Conservation (phyloP, 53 echinoderm and acorn worm genomes). For the Antedon mediterranea region DNA sequence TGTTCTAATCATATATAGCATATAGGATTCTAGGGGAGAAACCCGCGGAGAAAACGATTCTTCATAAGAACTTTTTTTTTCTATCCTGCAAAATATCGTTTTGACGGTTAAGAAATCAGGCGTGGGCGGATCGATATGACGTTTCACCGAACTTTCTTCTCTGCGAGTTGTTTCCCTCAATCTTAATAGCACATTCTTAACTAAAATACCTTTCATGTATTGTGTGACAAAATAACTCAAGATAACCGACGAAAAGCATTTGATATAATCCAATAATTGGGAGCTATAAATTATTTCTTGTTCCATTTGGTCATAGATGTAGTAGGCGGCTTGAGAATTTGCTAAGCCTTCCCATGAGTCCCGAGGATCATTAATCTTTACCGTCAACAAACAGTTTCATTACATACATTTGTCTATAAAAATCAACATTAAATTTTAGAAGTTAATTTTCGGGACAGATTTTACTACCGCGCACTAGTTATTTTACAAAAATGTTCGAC, state of each 20-base stretch:
- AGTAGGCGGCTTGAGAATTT: background rate
- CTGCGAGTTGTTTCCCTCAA: background rate
- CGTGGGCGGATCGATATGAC: no score
- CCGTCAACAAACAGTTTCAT: background rate
- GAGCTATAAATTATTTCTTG: background rate
- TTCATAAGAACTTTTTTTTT: no score
- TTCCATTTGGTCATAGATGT: background rate
- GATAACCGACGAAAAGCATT: background rate
- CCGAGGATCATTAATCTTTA: background rate
- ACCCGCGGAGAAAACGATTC: no score
- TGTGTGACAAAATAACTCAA: background rate
- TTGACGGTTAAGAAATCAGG: no score
- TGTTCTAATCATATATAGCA: no score
- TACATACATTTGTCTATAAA: background rate
- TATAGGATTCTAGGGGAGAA: no score
- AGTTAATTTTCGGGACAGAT: background rate
- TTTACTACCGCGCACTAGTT: background rate
- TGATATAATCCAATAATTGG: background rate
- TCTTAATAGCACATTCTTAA: background rate
- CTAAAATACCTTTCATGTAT: background rate
- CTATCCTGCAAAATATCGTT: no score
- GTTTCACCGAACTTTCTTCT: background rate
- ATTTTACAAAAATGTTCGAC: no score
- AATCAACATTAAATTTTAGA: background rate
- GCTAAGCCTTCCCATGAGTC: background rate